Percentiles rank a stretch among this genome's conserved stretches.
Conservation (phyloP, 1,140 invertebrate species). For the Trachymyrmex cornetzi region DNA sequence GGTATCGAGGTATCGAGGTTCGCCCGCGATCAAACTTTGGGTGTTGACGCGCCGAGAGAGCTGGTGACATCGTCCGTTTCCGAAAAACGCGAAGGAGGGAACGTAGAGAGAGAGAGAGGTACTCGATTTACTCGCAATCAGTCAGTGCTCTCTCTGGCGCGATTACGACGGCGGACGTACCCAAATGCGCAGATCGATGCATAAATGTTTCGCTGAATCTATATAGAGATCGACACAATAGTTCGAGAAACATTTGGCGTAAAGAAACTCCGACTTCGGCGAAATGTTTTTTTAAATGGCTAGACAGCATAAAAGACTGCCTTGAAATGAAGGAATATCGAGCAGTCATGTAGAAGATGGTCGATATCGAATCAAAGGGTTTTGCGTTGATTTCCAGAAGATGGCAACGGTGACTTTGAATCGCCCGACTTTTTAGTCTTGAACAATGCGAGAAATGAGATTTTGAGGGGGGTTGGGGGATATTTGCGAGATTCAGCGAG, state of each 20-base stretch:
- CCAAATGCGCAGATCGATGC: constrained; percentile 32
- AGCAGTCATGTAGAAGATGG: constrained; percentile 63
- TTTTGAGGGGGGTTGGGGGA: neutral
- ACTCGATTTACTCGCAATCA: constrained; percentile 9
- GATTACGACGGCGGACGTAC: constrained; percentile 12
- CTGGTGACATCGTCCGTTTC: neutral
- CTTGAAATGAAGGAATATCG: neutral
- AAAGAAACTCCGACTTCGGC: constrained; percentile 1
- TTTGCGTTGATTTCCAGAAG: constrained; percentile 45
- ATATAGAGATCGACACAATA: constrained; percentile 33
- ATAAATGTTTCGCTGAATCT: constrained; percentile 47
- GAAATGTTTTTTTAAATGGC: constrained; percentile 7
- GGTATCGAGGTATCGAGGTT: constrained; percentile 16
- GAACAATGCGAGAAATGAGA: constrained; percentile 29
- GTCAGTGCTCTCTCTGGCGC: constrained; percentile 1
- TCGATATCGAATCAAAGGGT: constrained; percentile 31
- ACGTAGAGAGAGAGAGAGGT: neutral
- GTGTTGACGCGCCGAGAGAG: neutral
- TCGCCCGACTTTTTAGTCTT: neutral
- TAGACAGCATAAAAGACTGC: neutral
- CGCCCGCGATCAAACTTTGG: neutral
- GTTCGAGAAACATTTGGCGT: neutral
- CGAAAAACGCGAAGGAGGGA: neutral
- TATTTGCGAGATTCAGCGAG: constrained; percentile 12
- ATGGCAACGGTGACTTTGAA: constrained; percentile 2